Conservation (phyloP, 2,113 vertebrate species). For the Seriola dumerili region DNA sequence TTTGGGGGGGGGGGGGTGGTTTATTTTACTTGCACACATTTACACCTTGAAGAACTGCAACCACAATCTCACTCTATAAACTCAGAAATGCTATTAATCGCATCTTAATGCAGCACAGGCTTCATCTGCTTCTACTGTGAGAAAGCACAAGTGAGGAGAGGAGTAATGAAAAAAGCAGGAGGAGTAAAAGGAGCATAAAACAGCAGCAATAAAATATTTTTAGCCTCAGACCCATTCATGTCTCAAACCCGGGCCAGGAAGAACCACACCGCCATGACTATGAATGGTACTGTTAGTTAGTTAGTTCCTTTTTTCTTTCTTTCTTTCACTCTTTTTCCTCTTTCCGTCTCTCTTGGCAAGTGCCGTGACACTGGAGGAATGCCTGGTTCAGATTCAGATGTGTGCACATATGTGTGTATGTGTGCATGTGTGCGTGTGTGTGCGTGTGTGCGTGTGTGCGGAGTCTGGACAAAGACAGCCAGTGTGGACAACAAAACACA, state of each 20-base stretch:
- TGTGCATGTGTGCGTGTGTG: slow-evolving; percentile 39
- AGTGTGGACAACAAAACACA: slow-evolving; percentile 79
- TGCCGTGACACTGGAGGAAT: slow-evolving; percentile 68
- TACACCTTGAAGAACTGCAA: slow-evolving; percentile 47
- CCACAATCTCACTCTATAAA: slow-evolving; percentile 40
- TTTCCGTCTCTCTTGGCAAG: slow-evolving; percentile 61
- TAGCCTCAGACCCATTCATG: slow-evolving; percentile 74
- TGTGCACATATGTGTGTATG: slow-evolving; percentile 38
- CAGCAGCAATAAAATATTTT: slow-evolving; percentile 77
- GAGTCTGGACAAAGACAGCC: slow-evolving; percentile 72
- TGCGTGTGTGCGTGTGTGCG: slow-evolving; percentile 30
- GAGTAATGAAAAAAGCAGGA: slow-evolving; percentile 63
- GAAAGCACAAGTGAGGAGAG: slow-evolving; percentile 24
- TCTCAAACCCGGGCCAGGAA: slow-evolving; percentile 54
- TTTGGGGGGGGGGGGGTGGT: too few species aligned
- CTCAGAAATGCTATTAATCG: slow-evolving; percentile 32
- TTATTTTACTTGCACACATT: slow-evolving; percentile 34
- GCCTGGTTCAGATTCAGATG: slow-evolving; percentile 62
- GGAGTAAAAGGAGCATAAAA: slow-evolving; percentile 58
- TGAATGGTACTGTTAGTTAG: slow-evolving; percentile 72
- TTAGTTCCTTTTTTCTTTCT: slow-evolving; percentile 43
- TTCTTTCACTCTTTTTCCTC: slow-evolving; percentile 3
- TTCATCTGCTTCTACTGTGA: slow-evolving; percentile 32
- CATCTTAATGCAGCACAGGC: slow-evolving; percentile 42
- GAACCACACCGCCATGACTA: slow-evolving; percentile 67